A percentile compares a stretch with the other conserved stretches of the same genome.
These are phyloP conservation scores for Hyperoplus lanceolatus DNA, from an alignment of 2,797 vertebrate genomes.

Conservation along the genomic window DNA sequence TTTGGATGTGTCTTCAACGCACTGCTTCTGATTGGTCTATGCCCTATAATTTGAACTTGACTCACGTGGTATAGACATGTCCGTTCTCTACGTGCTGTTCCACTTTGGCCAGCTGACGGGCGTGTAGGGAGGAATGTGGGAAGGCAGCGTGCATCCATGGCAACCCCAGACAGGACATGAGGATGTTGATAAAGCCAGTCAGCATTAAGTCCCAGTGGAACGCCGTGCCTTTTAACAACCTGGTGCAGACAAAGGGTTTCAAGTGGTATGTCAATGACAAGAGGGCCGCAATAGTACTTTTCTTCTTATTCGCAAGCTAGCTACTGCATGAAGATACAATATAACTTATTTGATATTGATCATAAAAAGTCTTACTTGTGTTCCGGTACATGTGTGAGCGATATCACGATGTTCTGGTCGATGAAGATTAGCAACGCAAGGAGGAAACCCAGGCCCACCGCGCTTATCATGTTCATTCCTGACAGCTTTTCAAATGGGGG, in stretches of 20 bases:
- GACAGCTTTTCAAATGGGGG: slow-evolving; percentile 88
- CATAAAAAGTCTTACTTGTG: slow-evolving; percentile 88
- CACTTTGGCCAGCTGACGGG: slow-evolving; percentile 92
- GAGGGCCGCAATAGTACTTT: neutral
- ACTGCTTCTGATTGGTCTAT: neutral
- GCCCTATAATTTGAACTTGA: slow-evolving; percentile 48
- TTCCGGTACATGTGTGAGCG: slow-evolving; percentile 92
- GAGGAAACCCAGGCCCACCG: slow-evolving; percentile 92
- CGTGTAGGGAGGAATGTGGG: slow-evolving; percentile 94
- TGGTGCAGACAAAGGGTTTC: slow-evolving; percentile 63
- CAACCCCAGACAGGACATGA: slow-evolving; percentile 93
- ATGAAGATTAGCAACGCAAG: slow-evolving; percentile 96
- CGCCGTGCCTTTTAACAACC: slow-evolving; percentile 94
- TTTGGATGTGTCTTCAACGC: slow-evolving; percentile 4
- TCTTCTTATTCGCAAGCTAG: slow-evolving; percentile 6
- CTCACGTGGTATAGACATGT: slow-evolving; percentile 94
- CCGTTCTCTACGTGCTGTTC: slow-evolving; percentile 95
- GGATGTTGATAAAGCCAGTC: slow-evolving; percentile 93
- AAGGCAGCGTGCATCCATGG: slow-evolving; percentile 98
- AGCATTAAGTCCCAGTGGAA: slow-evolving; percentile 98
- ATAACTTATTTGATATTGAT: neutral
- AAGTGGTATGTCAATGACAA: slow-evolving; percentile 21
- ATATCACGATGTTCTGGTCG: slow-evolving; percentile 97
- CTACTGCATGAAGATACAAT: neutral
- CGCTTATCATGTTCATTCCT: slow-evolving; percentile 84